Evolutionary conservation across 1,140 invertebrate species (phyloP).

Genomic region (Calliopsis andreniformis): DNA sequence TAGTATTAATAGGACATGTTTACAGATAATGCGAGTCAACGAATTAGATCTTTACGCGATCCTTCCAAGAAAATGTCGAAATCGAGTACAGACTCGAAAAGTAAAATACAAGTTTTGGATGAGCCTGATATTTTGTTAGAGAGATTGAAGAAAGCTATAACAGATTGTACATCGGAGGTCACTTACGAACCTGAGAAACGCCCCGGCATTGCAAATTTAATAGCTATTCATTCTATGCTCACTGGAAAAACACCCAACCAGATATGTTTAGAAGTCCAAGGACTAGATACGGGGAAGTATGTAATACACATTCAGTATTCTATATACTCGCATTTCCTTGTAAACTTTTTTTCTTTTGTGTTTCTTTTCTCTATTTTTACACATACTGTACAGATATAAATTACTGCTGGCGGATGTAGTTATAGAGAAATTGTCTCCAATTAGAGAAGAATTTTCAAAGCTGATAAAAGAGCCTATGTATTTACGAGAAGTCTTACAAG

Average conservation of each 20-base stretch:
- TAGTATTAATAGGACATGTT: too few relatives aligned
- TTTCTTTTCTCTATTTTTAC: conserved; percentile 12
- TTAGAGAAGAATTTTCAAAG: conserved; percentile 84
- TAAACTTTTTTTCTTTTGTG: too few relatives aligned
- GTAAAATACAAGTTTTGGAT: conserved; percentile 92
- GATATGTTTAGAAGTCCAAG: conserved; percentile 86
- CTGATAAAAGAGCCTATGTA: conserved; percentile 85
- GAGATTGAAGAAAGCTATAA: conserved; percentile 96
- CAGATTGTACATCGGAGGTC: conserved; percentile 93
- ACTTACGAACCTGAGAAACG: conserved; percentile 89
- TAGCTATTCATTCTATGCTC: conserved; percentile 91
- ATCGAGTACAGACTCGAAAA: conserved; percentile 90
- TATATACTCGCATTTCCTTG: conserved; percentile 15
- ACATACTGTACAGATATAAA: conserved; percentile 86
- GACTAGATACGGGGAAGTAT: conserved; percentile 88
- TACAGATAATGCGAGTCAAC: conserved; percentile 82
- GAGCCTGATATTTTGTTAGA: conserved; percentile 87
- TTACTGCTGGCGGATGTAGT: conserved; percentile 88
- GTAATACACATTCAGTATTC: conserved; percentile 57
- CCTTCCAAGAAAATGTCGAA: conserved; percentile 99
- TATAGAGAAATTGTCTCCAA: conserved; percentile 87
- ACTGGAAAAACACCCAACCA: conserved; percentile 86
- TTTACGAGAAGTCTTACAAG: conserved; percentile 86
- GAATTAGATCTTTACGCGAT: conserved; percentile 91
- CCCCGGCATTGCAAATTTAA: conserved; percentile 94